Base-by-base conservation (phyloP, 1,140 invertebrate species). In the Tetranychus urticae region DNA sequence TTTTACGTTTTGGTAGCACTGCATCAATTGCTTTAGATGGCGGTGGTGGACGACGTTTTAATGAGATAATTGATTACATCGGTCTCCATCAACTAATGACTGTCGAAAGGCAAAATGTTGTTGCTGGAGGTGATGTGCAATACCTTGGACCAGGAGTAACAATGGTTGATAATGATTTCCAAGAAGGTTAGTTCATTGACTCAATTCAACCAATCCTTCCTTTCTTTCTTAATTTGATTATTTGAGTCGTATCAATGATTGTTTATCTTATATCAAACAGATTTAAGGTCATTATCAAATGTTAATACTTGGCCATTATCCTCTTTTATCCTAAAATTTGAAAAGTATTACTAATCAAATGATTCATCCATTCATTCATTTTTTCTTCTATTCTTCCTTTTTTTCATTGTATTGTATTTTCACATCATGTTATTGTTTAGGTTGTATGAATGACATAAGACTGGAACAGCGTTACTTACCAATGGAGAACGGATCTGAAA, bases 141-240 rank as follows among this genome's bases (percentile, higher is more conserved):
- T 92, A 92, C 68, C 89, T 88, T 33, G 88, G 88, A 35, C 67
- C 68, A 54, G 62, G 67, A 52, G 39, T 66, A 0, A 90, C 89
- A 70, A 87, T 91, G 74, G 88, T 93, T 6, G 90, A 90, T 69
- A 84, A 86, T n/a, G 89, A 93, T 71, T 92, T 87, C 72, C 86
- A 91, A 68, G 88, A 91, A 78, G 83, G 84, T 86, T 71, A 70
- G 67, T 42, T 42, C 39, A 42, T 42, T 42, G 39, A 42, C 5
- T 6, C 31, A 47, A 31, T 39, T 37, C 47, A n/a, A 12, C 8
- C n/a, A 7, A 5, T 37, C 14, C 23, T 60, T 42, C 1, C 5
- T 42, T 42, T 42, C 39, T 6, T 6, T 3, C 14, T 2, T 56
- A 8, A 58, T 37, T 36, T 6, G 37, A 46, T 31, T 33, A 33